Evolutionary conservation across 1,140 invertebrate genomes (phyloP).

Genomic region (Cyclargus thomasi): DNA sequence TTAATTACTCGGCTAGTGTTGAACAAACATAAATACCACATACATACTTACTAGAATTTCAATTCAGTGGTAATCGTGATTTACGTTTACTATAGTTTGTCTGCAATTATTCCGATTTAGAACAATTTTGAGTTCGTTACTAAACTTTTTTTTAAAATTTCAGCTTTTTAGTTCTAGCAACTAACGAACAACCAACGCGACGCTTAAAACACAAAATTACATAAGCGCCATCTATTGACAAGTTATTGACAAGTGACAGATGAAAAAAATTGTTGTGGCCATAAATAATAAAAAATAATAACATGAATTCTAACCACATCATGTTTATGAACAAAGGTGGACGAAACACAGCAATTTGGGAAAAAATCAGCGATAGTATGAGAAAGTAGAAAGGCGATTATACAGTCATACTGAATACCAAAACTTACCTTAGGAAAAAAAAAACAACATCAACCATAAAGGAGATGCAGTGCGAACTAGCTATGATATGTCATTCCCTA

Average conservation of each 20-base stretch:
- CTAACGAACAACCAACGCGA: no score
- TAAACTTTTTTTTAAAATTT: no score
- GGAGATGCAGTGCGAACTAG: slow-evolving; percentile 60
- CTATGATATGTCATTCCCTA: slow-evolving; percentile 67
- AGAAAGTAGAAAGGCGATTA: slow-evolving; percentile 20
- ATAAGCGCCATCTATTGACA: not conserved
- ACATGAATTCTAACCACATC: not conserved
- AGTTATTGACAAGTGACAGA: not conserved
- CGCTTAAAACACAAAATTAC: not conserved
- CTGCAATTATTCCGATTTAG: no score
- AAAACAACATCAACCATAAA: slow-evolving; percentile 61
- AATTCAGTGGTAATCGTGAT: no score
- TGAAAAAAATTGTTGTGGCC: not conserved
- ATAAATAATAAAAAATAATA: not conserved
- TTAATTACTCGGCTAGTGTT: no score
- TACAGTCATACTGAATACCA: slow-evolving; percentile 34
- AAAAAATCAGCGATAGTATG: not conserved
- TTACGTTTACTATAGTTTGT: no score
- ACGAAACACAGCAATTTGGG: not conserved
- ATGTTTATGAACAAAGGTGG: not conserved
- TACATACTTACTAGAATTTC: no score
- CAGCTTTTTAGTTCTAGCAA: no score
- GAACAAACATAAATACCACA: no score
- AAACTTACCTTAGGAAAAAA: slow-evolving; percentile 51
- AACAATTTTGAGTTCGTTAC: no score